Conservation (phyloP, 2,113 vertebrate genomes). For the Pangasianodon gigas region DNA sequence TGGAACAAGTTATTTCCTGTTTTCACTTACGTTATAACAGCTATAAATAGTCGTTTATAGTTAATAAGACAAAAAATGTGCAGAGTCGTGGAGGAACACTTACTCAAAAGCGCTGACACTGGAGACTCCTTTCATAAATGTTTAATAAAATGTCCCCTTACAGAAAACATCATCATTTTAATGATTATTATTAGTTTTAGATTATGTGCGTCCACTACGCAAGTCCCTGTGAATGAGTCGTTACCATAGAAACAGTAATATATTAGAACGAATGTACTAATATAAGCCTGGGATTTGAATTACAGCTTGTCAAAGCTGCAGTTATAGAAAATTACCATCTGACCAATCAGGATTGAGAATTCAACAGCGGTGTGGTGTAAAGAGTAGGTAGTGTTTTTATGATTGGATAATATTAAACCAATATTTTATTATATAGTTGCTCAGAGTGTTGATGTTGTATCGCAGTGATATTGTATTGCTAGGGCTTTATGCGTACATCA, state of each 20-base stretch:
- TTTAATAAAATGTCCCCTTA: not conserved
- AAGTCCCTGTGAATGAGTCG: not conserved
- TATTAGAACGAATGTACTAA: not conserved
- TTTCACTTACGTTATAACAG: not conserved
- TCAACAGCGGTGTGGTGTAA: not conserved
- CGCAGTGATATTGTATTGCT: not conserved
- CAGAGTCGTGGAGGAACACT: not conserved
- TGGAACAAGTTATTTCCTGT: not conserved
- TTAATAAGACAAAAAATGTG: no score
- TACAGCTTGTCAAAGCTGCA: not conserved
- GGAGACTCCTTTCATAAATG: not conserved
- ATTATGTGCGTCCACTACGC: not conserved
- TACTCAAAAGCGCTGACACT: not conserved
- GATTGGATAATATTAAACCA: not conserved
- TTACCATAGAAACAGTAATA: not conserved
- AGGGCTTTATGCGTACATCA: not conserved
- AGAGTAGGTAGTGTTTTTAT: not conserved
- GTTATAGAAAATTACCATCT: not conserved
- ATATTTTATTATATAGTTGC: not conserved
- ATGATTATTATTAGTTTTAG: not conserved
- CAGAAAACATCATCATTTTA: not conserved
- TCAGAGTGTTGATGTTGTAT: not conserved
- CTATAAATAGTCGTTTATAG: not conserved
- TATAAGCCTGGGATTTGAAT: not conserved
- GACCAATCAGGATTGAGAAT: constrained; percentile 9